Percentiles rank a stretch among this genome's conserved stretches.
These are phyloP conservation scores for Acronicta alni DNA, from an alignment of 2,888 invertebrate species.

Conservation along the genomic window DNA sequence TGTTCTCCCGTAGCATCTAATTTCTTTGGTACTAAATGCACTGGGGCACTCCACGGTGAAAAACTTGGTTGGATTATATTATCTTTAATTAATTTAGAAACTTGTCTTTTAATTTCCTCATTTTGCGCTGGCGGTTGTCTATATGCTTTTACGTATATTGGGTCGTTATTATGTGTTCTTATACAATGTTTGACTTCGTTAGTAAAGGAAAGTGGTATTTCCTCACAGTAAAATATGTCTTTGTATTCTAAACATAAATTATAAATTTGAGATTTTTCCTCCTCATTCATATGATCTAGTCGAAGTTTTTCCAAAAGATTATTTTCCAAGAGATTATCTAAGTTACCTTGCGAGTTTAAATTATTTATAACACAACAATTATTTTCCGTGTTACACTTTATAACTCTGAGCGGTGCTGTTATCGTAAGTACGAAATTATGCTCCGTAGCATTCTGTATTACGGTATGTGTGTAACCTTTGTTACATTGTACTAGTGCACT, in stretches of 20 bases:
- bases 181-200: conserved; percentile 19
- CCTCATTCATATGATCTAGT: conserved; percentile 54
- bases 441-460: conserved; percentile 26
- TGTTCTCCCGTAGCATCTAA: conserved; percentile 21
- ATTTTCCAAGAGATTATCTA: not conserved
- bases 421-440: not conserved
- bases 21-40: conserved; percentile 25
- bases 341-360: not conserved
- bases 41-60: conserved; percentile 8
- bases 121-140: not conserved
- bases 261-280: conserved; percentile 53
- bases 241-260: conserved; percentile 54
- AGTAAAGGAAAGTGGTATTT: conserved; percentile 49
- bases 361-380: not conserved
- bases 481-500: conserved; percentile 33
- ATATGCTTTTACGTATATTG: conserved; percentile 10
- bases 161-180: conserved; percentile 31
- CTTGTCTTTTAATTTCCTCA: conserved; percentile 1
- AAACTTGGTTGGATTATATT: not conserved
- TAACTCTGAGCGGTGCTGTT: not conserved
- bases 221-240: conserved; percentile 62
- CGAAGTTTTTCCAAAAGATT: conserved; percentile 15
- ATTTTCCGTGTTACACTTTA: not conserved
- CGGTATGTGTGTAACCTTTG: conserved; percentile 28
- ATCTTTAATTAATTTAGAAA: not conserved